Evolutionary conservation across 1,140 invertebrate species (phyloP).

Genomic region (Heliconius nattereri): DNA sequence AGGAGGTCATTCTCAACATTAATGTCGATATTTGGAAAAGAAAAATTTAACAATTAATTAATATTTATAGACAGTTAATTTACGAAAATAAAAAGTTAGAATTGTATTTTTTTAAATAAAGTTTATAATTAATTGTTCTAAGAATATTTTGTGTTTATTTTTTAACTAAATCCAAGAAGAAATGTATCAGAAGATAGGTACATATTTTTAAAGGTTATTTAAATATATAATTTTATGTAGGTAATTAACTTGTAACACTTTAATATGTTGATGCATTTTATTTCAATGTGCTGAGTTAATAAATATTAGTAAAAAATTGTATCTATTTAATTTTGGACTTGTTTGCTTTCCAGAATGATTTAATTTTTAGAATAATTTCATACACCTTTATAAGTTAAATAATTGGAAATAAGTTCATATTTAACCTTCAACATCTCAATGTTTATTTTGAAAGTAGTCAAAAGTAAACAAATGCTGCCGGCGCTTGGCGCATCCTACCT

Average conservation of each 20-base stretch:
- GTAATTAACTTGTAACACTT: too few relatives aligned
- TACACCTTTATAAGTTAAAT: not conserved
- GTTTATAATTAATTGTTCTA: too few relatives aligned
- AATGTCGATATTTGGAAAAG: not conserved
- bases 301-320: not conserved
- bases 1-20: not conserved
- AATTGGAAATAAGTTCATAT: not conserved
- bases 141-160: not conserved
- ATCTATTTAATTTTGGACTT: not conserved
- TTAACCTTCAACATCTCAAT: not conserved
- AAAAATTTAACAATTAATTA: not conserved
- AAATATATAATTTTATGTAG: too few relatives aligned
- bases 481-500: constrained; percentile 55
- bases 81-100: too few relatives aligned
- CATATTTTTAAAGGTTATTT: too few relatives aligned
- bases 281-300: not conserved
- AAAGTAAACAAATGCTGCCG: constrained; percentile 38
- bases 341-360: not conserved
- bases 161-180: not conserved
- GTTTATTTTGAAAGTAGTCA: constrained; percentile 4
- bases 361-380: not conserved
- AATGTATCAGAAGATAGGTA: too few relatives aligned
- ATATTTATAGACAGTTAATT: not conserved
- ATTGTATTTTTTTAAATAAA: too few relatives aligned
- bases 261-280: too few relatives aligned